A percentile compares a stretch with the other conserved stretches of the same genome.
Evolutionary conservation across 2,888 invertebrate genomes (phyloP).

Genomic region (Drosophila borborema): DNA sequence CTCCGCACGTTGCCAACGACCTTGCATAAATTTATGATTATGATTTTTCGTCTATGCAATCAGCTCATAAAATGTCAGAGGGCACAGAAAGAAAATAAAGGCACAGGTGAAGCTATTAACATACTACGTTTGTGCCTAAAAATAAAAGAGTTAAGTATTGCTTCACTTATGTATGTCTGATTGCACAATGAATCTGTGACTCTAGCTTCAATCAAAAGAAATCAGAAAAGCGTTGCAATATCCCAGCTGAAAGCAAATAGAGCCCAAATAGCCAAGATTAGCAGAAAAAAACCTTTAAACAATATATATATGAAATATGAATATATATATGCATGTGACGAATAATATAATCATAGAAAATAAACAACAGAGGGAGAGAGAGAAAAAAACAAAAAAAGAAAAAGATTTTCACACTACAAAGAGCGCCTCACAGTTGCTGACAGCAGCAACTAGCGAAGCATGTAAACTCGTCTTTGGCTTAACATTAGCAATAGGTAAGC

Average conservation of each 20-base stretch:
- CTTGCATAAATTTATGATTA: constrained; percentile 43
- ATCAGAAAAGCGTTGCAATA: constrained; percentile 67
- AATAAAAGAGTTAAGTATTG: constrained; percentile 30
- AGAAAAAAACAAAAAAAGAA: neutral
- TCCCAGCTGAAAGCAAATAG: constrained; percentile 25
- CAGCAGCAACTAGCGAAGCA: constrained; percentile 54
- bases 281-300: constrained; percentile 44
- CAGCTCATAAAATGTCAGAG: constrained; percentile 38
- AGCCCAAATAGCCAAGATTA: constrained; percentile 43
- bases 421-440: constrained; percentile 37
- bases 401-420: constrained; percentile 69
- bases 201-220: constrained; percentile 34
- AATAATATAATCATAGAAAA: constrained; percentile 58
- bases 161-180: constrained; percentile 19
- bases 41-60: constrained; percentile 18
- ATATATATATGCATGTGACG: constrained; percentile 22
- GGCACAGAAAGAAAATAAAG: constrained; percentile 35
- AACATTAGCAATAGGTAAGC: constrained; percentile 46
- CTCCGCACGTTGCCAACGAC: constrained; percentile 22
- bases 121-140: constrained; percentile 14
- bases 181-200: constrained; percentile 53
- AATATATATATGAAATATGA: constrained; percentile 30
- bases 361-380: constrained; percentile 20
- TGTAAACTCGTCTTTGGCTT: constrained; percentile 68
- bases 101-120: constrained; percentile 21